Percentiles rank a stretch among this genome's conserved stretches.
Conservation (phyloP, 2,797 vertebrate genomes). For the Podarcis lilfordi region DNA sequence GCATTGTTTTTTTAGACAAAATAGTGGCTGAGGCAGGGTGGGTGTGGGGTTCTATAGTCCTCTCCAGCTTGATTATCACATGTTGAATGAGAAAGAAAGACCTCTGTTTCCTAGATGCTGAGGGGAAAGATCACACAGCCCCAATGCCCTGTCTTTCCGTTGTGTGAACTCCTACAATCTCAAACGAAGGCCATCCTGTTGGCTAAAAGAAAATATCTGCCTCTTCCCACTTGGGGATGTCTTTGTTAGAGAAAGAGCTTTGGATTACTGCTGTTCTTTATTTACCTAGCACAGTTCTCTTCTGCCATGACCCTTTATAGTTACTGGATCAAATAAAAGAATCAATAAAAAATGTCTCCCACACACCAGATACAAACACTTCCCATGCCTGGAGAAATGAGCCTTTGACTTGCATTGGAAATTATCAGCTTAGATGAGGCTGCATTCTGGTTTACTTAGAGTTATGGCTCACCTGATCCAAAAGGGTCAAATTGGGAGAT, state of each 20-base stretch:
- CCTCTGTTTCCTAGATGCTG: neutral
- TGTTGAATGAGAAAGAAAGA: neutral
- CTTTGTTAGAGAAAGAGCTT: slow-evolving; percentile 3
- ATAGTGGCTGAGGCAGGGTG: neutral
- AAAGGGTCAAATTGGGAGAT: neutral
- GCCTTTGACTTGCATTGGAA: neutral
- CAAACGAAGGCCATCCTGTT: neutral
- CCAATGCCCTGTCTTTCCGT: neutral
- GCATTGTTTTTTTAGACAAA: neutral
- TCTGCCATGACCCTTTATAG: neutral
- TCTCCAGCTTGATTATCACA: neutral
- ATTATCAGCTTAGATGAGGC: neutral
- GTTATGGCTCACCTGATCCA: neutral
- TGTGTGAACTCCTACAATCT: neutral
- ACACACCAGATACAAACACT: neutral
- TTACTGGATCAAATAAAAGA: slow-evolving; percentile 33
- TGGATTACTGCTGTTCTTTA: slow-evolving; percentile 29
- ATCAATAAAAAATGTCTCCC: slow-evolving; percentile 30
- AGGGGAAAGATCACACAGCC: neutral
- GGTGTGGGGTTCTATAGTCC: neutral
- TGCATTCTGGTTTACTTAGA: neutral
- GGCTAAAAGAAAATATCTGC: neutral
- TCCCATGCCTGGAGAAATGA: neutral
- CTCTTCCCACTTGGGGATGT: neutral
- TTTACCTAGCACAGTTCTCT: slow-evolving; percentile 15